Evolutionary conservation across 1,140 invertebrate species (phyloP).

Genomic region (Caenorhabditis tropicalis): DNA sequence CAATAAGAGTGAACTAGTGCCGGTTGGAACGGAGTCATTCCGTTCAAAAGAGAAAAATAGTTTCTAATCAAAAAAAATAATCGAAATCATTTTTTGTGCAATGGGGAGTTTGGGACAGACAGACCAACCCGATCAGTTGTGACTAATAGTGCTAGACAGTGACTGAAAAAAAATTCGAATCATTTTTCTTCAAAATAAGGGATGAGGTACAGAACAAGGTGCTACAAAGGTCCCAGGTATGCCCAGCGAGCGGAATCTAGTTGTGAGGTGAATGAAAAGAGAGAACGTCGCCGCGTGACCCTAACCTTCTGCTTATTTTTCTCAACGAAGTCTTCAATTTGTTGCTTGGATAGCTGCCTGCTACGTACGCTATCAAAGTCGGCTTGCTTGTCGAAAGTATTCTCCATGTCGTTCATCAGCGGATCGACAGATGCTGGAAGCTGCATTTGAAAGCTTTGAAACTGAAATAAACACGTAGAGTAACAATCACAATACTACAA

Average conservation of each 20-base stretch:
- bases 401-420: slow-evolving; percentile 34
- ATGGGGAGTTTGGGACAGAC: background rate
- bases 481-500: background rate
- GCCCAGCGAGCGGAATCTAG: background rate
- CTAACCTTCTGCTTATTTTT: slow-evolving; percentile 52
- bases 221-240: background rate
- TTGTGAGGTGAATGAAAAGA: background rate
- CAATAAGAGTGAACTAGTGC: slow-evolving; percentile 27
- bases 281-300: background rate
- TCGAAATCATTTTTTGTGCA: slow-evolving; percentile 3
- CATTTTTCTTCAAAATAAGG: background rate
- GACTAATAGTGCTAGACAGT: background rate
- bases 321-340: slow-evolving; percentile 47
- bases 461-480: background rate
- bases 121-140: background rate
- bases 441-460: slow-evolving; percentile 33
- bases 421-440: background rate
- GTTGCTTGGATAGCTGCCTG: slow-evolving; percentile 29
- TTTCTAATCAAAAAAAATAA: slow-evolving; percentile 15
- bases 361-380: slow-evolving; percentile 47
- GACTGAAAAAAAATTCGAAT: background rate
- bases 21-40: background rate
- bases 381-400: background rate
- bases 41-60: background rate
- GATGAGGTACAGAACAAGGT: background rate